Percentiles rank a stretch among this genome's conserved stretches.
These are phyloP conservation scores for Caenorhabditis japonica DNA, from an alignment of 2,888 invertebrate genomes.

Conservation along the genomic window DNA sequence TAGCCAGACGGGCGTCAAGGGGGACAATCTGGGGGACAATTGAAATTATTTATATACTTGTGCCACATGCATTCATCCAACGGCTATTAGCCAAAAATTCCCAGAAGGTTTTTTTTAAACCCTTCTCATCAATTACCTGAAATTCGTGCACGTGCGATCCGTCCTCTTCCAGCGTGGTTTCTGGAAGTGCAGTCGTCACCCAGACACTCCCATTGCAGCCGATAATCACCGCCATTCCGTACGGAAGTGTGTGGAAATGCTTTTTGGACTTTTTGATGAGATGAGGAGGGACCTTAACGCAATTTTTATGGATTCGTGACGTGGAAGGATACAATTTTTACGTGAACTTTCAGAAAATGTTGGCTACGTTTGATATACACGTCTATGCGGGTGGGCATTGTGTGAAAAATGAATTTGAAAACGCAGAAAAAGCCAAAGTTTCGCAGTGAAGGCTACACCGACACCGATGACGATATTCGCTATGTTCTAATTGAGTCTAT, in stretches of 20 bases:
- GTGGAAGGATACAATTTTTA: too few species aligned
- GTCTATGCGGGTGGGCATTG: too few species aligned
- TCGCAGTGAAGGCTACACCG: too few species aligned
- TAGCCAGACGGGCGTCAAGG: conserved; percentile 86
- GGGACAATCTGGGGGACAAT: conserved; percentile 82
- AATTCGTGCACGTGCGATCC: conserved; percentile 79
- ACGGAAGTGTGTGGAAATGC: conserved; percentile 92
- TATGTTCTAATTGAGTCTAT: too few species aligned
- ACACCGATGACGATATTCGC: too few species aligned
- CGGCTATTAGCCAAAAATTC: background rate
- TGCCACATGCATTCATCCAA: too few species aligned
- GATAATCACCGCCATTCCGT: conserved; percentile 91
- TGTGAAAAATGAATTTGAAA: too few species aligned
- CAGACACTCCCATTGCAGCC: conserved; percentile 94
- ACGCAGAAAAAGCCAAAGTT: background rate
- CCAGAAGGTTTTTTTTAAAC: conserved; percentile 1
- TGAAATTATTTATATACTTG: too few species aligned
- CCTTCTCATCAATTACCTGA: conserved; percentile 12
- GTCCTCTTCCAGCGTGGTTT: conserved; percentile 82
- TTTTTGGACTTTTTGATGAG: conserved; percentile 92
- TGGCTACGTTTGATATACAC: too few species aligned
- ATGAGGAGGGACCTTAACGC: conserved; percentile 89
- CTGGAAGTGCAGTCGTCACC: conserved; percentile 80
- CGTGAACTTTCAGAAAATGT: too few species aligned
- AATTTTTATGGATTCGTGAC: too few species aligned